Evolutionary conservation across 2,888 invertebrate species (phyloP), one percentile per base, ranked within the genome.

Genomic region (Drosophila tanythrix): DNA sequence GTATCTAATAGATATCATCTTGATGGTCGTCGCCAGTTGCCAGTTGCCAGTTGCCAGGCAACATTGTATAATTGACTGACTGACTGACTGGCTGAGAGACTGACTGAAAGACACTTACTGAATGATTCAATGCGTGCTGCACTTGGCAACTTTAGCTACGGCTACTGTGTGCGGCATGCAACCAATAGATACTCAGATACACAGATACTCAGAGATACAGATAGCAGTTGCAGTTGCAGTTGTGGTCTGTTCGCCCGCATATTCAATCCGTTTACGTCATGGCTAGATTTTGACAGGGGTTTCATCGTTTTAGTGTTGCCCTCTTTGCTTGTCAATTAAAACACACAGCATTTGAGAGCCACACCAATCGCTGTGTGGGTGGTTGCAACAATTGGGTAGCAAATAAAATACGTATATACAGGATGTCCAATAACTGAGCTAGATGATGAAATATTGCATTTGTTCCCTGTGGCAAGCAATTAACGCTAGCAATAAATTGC

Each of bases 1-100:
- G 83, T 85, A 89, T 84, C 85, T 89, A 74, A 85, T 80, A 85
- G 90, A 89, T 82, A 76, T 78, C 80, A 89, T 88, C 89, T 88
- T 77, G 73, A 68, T 78, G 48, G 65, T 68, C 72, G 72, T 81
- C 60, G 63, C 60, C 55, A 62, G 56, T 52, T 72, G 33, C 33
- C 21, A 21, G 21, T 21, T n/a, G n/a, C 18, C 60, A 68, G 53
- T 53, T 71, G 58, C 74, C 52, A 46, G 36, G 69, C 77, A 66
- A 71, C 76, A 79, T 77, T 79, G 69, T 79, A 70, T 82, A 82
- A 88, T 89, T 86, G 83, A 70, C 59, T 72, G 62, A 56, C 58
- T 18, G 38, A 53, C 57, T 53, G 61, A 46, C 58, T 50, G 38
- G 40, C 57, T 53, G 59, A 50, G 53, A n/a, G 48, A 48, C 46